Evolutionary conservation across 2,888 invertebrate genomes (phyloP).

Genomic region (Sinopyrophorus schimmeli): DNA sequence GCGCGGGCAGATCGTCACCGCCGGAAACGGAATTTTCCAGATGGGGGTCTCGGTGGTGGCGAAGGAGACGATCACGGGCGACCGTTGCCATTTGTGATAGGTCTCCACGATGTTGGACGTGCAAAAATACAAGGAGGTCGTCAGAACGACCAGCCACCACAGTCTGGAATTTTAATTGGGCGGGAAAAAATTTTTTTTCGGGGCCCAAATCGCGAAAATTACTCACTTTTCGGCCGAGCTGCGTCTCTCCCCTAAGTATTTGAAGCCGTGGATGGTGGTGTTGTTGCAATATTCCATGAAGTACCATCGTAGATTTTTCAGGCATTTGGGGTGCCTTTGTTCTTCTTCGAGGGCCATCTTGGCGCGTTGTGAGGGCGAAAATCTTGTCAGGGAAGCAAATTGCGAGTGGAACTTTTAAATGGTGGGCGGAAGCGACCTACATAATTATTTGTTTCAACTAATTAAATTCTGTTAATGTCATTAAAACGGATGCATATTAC

Average conservation of each 20-base stretch:
- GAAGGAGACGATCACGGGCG: constrained; percentile 8
- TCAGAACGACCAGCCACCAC: background rate
- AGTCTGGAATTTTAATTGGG: no score
- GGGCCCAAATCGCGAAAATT: background rate
- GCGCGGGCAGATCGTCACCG: constrained; percentile 9
- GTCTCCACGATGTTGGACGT: background rate
- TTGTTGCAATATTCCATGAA: constrained; percentile 46
- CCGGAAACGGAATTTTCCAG: constrained; percentile 11
- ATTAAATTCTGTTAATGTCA: no score
- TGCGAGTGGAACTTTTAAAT: no score
- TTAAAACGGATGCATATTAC: no score
- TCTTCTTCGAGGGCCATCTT: no score
- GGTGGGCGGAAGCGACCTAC: no score
- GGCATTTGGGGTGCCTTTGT: constrained; percentile 44
- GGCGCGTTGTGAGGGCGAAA: no score
- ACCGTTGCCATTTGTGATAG: background rate
- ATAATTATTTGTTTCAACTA: no score
- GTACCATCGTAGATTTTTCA: constrained; percentile 45
- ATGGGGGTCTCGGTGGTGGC: constrained; percentile 1
- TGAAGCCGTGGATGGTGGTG: constrained; percentile 51
- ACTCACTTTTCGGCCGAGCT: constrained; percentile 30
- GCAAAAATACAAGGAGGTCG: background rate
- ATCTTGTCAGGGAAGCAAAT: no score
- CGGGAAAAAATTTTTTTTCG: background rate
- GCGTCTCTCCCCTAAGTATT: constrained; percentile 51